Evolutionary conservation across 2,888 invertebrate species (phyloP).

Genomic region (Cybosia mesomella): DNA sequence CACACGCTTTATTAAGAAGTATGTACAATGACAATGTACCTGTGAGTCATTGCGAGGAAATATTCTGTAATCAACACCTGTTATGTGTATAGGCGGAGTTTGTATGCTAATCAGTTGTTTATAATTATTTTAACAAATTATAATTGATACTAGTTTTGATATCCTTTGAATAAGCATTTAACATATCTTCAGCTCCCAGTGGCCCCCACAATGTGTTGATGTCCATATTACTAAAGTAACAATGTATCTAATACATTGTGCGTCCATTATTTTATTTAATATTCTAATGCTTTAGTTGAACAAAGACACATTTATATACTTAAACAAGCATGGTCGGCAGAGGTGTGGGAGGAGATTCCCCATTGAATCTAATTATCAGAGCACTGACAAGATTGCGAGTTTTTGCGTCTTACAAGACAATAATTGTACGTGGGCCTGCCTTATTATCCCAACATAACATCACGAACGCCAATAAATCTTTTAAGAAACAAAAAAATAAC

Average conservation of each 20-base stretch:
- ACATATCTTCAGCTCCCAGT: not conserved
- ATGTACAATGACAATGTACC: constrained; percentile 59
- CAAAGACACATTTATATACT: constrained; percentile 58
- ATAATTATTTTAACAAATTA: constrained; percentile 69
- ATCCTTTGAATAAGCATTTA: constrained; percentile 17
- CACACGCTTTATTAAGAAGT: constrained; percentile 67
- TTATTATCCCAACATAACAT: constrained; percentile 58
- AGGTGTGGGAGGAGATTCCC: constrained; percentile 76
- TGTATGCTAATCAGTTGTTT: constrained; percentile 71
- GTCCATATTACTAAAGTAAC: too few species aligned
- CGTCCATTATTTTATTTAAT: not conserved
- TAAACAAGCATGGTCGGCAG: constrained; percentile 77
- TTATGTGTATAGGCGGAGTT: constrained; percentile 65
- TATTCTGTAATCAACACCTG: constrained; percentile 69
- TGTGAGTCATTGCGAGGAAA: constrained; percentile 74
- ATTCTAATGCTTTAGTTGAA: constrained; percentile 25
- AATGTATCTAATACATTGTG: not conserved
- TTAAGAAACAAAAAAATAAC: constrained; percentile 50
- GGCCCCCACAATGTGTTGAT: too few species aligned
- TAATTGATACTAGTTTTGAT: constrained; percentile 40
- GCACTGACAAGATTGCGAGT: constrained; percentile 70
- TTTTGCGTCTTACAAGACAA: constrained; percentile 76
- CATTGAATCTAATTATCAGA: constrained; percentile 81
- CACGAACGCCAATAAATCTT: constrained; percentile 65
- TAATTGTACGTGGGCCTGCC: constrained; percentile 72